Percentiles rank a stretch among this genome's conserved stretches.
These are phyloP conservation scores for Anastatus disparis DNA, from an alignment of 1,140 invertebrate species.

Conservation along the genomic window DNA sequence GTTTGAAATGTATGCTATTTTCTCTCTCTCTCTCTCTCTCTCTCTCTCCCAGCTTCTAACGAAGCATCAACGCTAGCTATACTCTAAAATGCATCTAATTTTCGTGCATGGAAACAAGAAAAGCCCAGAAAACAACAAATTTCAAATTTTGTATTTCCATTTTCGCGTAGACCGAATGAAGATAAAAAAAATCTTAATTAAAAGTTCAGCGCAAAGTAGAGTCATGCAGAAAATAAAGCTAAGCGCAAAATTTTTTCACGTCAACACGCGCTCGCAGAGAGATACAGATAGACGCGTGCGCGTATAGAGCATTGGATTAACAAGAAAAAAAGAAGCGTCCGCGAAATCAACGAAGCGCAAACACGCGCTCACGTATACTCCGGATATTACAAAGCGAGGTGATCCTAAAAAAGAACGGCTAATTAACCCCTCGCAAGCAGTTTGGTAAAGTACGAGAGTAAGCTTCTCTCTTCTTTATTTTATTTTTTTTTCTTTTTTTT, in stretches of 20 bases:
- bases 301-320: conserved; percentile 7
- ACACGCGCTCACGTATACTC: neutral
- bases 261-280: too few relatives aligned
- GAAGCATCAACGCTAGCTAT: neutral
- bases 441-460: too few relatives aligned
- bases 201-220: conserved; percentile 7
- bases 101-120: too few relatives aligned
- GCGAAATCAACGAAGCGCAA: conserved; percentile 20
- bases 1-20: neutral
- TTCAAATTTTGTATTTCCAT: too few relatives aligned
- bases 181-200: neutral
- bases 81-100: too few relatives aligned
- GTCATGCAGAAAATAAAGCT: neutral
- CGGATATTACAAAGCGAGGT: conserved; percentile 30
- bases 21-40: too few relatives aligned
- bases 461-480: too few relatives aligned
- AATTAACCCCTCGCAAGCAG: conserved; percentile 24
- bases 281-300: neutral
- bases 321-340: neutral
- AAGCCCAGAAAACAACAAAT: too few relatives aligned
- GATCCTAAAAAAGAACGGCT: conserved; percentile 20
- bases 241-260: too few relatives aligned
- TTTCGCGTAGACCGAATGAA: neutral
- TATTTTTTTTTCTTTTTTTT: neutral
- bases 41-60: too few relatives aligned